A percentile compares a stretch with the other conserved stretches of the same genome.
Evolutionary conservation across 1,140 invertebrate species (phyloP).

Genomic region (Acromyrmex echinatior): DNA sequence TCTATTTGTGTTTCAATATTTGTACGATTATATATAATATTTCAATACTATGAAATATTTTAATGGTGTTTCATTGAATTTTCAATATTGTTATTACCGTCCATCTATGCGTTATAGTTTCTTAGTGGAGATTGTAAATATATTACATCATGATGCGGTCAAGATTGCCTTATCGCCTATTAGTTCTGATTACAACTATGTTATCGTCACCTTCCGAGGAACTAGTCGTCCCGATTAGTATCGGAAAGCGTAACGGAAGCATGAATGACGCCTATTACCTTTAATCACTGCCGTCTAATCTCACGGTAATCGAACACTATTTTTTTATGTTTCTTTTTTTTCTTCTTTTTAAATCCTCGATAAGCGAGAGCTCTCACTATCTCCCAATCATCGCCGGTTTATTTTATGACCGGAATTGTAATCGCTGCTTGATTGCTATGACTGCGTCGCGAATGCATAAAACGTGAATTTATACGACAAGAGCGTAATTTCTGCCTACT

Average conservation of each 20-base stretch:
- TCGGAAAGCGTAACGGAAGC: conserved; percentile 39
- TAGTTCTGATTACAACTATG: conserved; percentile 27
- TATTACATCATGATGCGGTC: background rate
- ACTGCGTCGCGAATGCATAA: background rate
- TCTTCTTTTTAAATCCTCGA: background rate
- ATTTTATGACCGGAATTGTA: conserved; percentile 33
- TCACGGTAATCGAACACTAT: background rate
- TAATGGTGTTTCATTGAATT: background rate
- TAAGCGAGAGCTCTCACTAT: conserved; percentile 21
- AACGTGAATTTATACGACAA: conserved; percentile 15
- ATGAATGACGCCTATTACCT: conserved; percentile 43
- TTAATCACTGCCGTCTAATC: conserved; percentile 34
- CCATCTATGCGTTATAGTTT: background rate
- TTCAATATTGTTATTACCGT: background rate
- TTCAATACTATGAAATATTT: background rate
- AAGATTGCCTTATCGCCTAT: conserved; percentile 33
- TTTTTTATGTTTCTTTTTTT: background rate
- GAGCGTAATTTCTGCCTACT: background rate
- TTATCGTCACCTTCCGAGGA: conserved; percentile 33
- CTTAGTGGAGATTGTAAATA: conserved; percentile 7
- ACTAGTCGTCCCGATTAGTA: conserved; percentile 5
- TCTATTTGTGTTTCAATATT: background rate
- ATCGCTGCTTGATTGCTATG: background rate
- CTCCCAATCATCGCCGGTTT: conserved; percentile 2
- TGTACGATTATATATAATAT: background rate